These are phyloP conservation scores for Euzophera pinguis DNA, from an alignment of 2,888 invertebrate genomes.

Conservation along the genomic window DNA sequence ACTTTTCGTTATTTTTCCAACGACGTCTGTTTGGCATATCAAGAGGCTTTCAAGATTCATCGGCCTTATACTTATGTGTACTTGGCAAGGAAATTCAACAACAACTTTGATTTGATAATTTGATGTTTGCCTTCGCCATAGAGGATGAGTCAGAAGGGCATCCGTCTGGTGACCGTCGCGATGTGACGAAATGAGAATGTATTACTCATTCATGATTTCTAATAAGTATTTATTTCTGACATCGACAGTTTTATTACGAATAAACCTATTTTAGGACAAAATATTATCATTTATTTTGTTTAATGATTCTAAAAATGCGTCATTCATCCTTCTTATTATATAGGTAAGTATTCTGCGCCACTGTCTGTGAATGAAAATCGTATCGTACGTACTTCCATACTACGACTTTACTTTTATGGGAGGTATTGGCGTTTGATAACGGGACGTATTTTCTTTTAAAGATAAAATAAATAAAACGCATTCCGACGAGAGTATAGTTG, in stretches of 20 bases:
- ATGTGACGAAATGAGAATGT: background rate
- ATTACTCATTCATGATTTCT: conserved; percentile 6
- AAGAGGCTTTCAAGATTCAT: no score
- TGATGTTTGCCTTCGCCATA: background rate
- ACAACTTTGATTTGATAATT: background rate
- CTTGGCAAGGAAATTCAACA: background rate
- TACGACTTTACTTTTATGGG: no score
- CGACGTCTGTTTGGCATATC: no score
- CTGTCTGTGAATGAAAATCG: no score
- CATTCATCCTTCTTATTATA: no score
- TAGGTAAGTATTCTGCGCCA: no score
- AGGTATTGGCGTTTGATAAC: no score
- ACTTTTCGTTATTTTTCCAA: no score
- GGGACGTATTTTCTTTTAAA: no score
- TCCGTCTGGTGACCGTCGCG: conserved; percentile 8
- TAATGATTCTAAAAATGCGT: no score
- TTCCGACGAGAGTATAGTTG: background rate
- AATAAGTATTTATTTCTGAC: background rate
- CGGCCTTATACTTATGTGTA: background rate
- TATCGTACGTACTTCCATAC: no score
- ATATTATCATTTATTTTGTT: no score
- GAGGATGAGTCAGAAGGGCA: conserved; percentile 10
- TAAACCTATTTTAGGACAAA: background rate
- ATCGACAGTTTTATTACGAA: background rate
- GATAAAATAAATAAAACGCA: background rate